Conservation (phyloP, 2,888 invertebrate genomes). For the Cephus pygmeus region DNA sequence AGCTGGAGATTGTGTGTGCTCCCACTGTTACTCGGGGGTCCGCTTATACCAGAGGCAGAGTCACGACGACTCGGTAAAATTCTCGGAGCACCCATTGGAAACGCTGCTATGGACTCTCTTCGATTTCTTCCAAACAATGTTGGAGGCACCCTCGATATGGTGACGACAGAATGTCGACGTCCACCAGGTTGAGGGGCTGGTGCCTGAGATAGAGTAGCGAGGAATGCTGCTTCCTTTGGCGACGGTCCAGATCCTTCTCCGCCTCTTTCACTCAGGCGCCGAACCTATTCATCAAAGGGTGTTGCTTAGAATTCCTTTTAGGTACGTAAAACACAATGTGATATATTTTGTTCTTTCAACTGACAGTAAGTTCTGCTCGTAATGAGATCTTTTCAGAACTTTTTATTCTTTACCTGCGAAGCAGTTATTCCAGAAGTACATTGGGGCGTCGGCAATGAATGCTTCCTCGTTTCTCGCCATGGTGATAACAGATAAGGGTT, state of each 20-base stretch:
- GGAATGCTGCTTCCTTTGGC: constrained; percentile 83
- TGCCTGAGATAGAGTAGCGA: constrained; percentile 83
- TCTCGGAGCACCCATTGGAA: constrained; percentile 71
- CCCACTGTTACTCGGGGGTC: constrained; percentile 81
- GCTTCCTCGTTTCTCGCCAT: constrained; percentile 83
- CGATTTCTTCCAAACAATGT: constrained; percentile 81
- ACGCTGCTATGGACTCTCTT: constrained; percentile 85
- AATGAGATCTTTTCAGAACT: not conserved
- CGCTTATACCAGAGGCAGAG: constrained; percentile 67
- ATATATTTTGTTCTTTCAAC: constrained; percentile 11
- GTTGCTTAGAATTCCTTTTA: constrained; percentile 8
- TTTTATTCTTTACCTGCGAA: constrained; percentile 71
- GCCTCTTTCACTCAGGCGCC: constrained; percentile 83
- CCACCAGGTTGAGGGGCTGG: constrained; percentile 80
- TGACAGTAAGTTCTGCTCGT: not conserved
- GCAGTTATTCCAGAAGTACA: constrained; percentile 89
- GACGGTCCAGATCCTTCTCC: constrained; percentile 81
- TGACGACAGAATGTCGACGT: constrained; percentile 86
- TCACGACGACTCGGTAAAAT: constrained; percentile 67
- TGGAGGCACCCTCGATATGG: constrained; percentile 84
- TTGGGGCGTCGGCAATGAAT: constrained; percentile 85
- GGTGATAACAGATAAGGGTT: constrained; percentile 87
- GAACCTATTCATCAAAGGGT: constrained; percentile 68
- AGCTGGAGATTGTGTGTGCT: constrained; percentile 86
- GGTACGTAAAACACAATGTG: not conserved